These are phyloP conservation scores for Troides aeacus DNA, from an alignment of 2,888 invertebrate genomes.

Conservation along the genomic window DNA sequence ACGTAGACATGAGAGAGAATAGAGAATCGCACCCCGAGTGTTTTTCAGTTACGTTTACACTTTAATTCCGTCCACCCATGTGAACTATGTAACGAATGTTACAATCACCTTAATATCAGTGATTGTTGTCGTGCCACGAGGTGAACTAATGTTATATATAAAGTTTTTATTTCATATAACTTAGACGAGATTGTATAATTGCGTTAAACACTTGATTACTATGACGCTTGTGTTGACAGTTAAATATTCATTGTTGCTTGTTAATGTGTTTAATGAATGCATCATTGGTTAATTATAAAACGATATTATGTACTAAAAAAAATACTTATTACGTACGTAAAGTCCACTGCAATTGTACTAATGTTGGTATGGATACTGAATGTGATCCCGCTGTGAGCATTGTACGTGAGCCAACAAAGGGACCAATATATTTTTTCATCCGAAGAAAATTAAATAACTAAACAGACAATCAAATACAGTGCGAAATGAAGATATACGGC, in stretches of 20 bases:
- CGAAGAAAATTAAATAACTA: conserved; percentile 10
- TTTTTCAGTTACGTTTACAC: neutral
- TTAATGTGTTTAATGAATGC: too few relatives aligned
- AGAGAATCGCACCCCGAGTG: neutral
- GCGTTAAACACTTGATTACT: too few relatives aligned
- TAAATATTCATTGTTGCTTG: too few relatives aligned
- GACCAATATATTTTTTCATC: neutral
- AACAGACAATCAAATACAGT: conserved; percentile 3
- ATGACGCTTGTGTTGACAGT: too few relatives aligned
- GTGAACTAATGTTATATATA: too few relatives aligned
- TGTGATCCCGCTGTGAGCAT: neutral
- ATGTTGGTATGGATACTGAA: neutral
- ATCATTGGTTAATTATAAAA: too few relatives aligned
- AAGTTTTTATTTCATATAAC: too few relatives aligned
- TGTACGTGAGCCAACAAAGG: neutral
- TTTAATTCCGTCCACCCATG: neutral
- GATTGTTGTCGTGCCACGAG: too few relatives aligned
- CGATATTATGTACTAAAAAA: too few relatives aligned
- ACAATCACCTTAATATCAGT: neutral
- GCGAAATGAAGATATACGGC: conserved; percentile 11
- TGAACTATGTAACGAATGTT: neutral
- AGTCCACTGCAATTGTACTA: neutral
- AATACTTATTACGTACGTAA: neutral
- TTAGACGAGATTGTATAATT: too few relatives aligned
- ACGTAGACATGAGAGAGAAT: neutral